Conservation (phyloP, 37 sponge, comb jelly and placozoan genomes). For the Beroe forskalii region DNA sequence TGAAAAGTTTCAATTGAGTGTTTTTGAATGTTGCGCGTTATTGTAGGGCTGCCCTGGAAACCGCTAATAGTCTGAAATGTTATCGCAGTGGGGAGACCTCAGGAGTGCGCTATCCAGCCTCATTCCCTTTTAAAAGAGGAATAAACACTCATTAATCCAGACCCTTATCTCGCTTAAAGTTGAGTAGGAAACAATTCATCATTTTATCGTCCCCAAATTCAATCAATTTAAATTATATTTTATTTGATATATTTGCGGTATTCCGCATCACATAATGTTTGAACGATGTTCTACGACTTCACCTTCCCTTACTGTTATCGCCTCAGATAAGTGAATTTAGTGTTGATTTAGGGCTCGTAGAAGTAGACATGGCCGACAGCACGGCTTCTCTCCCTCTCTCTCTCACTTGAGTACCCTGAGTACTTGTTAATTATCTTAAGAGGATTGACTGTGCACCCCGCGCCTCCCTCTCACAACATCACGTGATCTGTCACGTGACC, state of each 20-base stretch:
- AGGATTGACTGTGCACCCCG: too few species aligned
- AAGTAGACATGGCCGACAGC: constrained; percentile 17
- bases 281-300: constrained; percentile 34
- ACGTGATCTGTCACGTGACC: too few species aligned
- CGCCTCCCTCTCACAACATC: too few species aligned
- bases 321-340: constrained; percentile 27
- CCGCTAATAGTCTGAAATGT: too few species aligned
- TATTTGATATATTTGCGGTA: neutral
- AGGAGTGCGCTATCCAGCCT: too few species aligned
- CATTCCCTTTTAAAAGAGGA: neutral
- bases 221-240: constrained; percentile 32
- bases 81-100: too few species aligned
- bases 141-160: neutral
- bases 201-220: neutral
- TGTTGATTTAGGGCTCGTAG: constrained; percentile 55
- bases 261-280: neutral
- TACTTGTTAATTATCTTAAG: constrained; percentile 53
- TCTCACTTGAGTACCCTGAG: constrained; percentile 59
- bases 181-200: constrained; percentile 25
- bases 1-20: too few species aligned
- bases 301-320: neutral
- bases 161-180: neutral
- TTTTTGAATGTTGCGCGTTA: too few species aligned
- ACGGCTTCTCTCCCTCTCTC: neutral
- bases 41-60: too few species aligned